Percentiles rank a stretch among this genome's conserved stretches.
phyloP scores from a whole-genome alignment of 2,888 invertebrate genomes.

The Tetragonisca angustula region DNA sequence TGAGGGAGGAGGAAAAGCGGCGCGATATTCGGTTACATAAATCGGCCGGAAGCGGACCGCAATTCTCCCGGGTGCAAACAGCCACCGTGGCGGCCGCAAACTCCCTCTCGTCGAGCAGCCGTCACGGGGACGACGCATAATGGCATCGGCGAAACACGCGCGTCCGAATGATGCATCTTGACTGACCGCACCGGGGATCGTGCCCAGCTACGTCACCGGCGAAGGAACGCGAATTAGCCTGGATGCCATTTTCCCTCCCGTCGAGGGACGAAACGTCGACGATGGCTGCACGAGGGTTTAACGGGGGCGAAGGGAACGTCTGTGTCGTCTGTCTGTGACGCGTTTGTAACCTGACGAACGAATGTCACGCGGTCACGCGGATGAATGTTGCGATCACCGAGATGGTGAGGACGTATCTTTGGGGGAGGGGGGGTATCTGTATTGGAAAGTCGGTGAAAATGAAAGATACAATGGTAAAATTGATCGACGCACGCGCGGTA shows the following conservation, averaged over 20 bases:
- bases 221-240: slow-evolving; percentile 58
- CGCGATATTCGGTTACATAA: slow-evolving; percentile 6
- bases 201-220: slow-evolving; percentile 21
- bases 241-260: slow-evolving; percentile 44
- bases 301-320: neutral
- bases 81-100: slow-evolving; percentile 39
- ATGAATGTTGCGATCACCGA: slow-evolving; percentile 61
- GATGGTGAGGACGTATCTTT: neutral
- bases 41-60: slow-evolving; percentile 34
- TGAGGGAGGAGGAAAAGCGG: neutral
- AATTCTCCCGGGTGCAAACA: slow-evolving; percentile 42
- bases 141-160: slow-evolving; percentile 28
- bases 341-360: slow-evolving; percentile 37
- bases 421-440: neutral
- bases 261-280: neutral
- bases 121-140: slow-evolving; percentile 38
- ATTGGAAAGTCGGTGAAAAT: too few species aligned
- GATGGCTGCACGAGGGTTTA: too few species aligned
- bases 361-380: slow-evolving; percentile 34
- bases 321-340: slow-evolving; percentile 56
- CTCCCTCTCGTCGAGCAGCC: slow-evolving; percentile 29
- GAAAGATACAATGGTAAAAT: too few species aligned
- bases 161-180: slow-evolving; percentile 47
- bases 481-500: too few species aligned
- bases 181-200: slow-evolving; percentile 32